phyloP scores from a whole-genome alignment of 2,888 invertebrate genomes.

The Apocheima hispidaria region DNA sequence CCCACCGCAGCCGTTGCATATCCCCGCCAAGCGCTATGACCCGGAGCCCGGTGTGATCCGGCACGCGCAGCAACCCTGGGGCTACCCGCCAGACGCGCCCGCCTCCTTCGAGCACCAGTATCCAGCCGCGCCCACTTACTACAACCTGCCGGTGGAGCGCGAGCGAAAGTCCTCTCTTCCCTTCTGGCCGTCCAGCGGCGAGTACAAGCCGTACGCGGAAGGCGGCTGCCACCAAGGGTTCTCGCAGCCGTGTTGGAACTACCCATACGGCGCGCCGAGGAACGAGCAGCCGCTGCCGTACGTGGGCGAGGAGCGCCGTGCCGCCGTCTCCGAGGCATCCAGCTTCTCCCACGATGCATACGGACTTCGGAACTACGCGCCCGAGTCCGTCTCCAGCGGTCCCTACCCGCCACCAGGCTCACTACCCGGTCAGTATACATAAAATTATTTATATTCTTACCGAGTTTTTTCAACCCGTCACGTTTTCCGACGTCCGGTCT shows the following conservation, averaged over 20 bases:
- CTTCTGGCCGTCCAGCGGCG: conserved; percentile 89
- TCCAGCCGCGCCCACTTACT: conserved; percentile 89
- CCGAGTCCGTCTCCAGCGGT: conserved; percentile 90
- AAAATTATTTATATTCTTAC: conserved; percentile 43
- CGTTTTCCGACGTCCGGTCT: conserved; percentile 67
- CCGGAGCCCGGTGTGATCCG: conserved; percentile 91
- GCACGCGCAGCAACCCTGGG: conserved; percentile 92
- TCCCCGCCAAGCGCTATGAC: conserved; percentile 93
- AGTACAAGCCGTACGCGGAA: conserved; percentile 87
- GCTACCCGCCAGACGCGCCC: conserved; percentile 89
- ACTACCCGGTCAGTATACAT: conserved; percentile 79
- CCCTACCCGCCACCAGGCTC: conserved; percentile 93
- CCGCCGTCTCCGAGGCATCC: conserved; percentile 87
- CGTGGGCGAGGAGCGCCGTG: conserved; percentile 89
- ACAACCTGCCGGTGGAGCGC: conserved; percentile 89
- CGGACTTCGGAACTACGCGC: conserved; percentile 90
- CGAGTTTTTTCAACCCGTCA: conserved; percentile 58
- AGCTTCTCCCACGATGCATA: conserved; percentile 92
- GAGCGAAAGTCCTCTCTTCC: conserved; percentile 88
- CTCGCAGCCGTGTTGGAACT: conserved; percentile 91
- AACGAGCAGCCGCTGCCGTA: conserved; percentile 90
- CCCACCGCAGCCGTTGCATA: conserved; percentile 93
- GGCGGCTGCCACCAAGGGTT: conserved; percentile 89
- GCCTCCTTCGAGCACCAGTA: conserved; percentile 90
- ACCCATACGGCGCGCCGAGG: conserved; percentile 87